Percentiles rank a stretch among this genome's conserved stretches.
phyloP scores from a whole-genome alignment of 2,797 vertebrate species.

The Todus mexicanus region DNA sequence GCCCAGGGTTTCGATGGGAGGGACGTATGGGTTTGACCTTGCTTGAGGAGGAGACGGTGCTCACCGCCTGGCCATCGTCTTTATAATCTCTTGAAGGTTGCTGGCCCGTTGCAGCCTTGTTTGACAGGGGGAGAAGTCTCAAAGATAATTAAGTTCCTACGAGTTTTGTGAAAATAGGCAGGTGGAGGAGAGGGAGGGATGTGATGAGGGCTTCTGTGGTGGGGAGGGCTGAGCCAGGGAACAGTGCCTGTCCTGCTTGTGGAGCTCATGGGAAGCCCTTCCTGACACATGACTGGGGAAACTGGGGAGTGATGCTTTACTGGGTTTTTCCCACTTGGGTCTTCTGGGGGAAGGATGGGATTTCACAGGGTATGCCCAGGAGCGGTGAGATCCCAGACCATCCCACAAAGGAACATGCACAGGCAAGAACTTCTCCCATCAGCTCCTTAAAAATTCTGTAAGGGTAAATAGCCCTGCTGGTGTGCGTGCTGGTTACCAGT shows the following conservation, averaged over 20 bases:
- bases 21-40: conserved; percentile 9
- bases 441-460: not conserved
- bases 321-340: accelerated
- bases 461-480: not conserved
- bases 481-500: not conserved
- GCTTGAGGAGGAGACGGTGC: not conserved
- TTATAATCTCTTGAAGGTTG: conserved; percentile 21
- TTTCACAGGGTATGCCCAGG: accelerated
- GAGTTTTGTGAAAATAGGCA: not conserved
- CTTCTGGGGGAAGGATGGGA: not conserved
- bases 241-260: accelerated
- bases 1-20: not conserved
- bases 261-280: not conserved
- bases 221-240: not conserved
- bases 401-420: accelerated
- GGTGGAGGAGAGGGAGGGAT: not conserved
- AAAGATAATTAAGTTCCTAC: conserved; percentile 60
- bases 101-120: not conserved
- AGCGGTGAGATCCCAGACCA: not conserved
- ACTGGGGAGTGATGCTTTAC: not conserved
- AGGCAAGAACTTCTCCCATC: not conserved
- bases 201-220: not conserved
- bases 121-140: conserved; percentile 46
- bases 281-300: not conserved
- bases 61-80: not conserved